Base-by-base conservation (phyloP, 1,140 invertebrate species). In the Aphis craccivora region DNA sequence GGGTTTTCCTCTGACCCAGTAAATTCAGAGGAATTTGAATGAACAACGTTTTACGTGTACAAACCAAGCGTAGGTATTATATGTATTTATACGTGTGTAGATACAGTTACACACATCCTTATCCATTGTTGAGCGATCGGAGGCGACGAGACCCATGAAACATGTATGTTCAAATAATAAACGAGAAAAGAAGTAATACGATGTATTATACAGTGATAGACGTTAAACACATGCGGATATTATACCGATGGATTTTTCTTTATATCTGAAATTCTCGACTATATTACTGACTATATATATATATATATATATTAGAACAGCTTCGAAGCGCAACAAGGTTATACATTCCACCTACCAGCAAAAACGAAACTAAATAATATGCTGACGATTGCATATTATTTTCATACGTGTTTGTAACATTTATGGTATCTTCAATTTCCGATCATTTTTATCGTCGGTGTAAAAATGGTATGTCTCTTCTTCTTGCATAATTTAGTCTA, bases 11-110 rank as follows among this genome's bases (percentile, higher is more conserved):
- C 40, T 60, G 55, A 91, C 55, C 90, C 90, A 45, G 60, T 91
- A 91, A 76, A 91, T n/a, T 11, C 51, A 23, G n/a, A 89, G 25
- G 35, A 89, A 89, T 89, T 89, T 89, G 45, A 89, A 89, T 89
- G 48, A 37, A 89, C 88, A 14, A 23, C 22, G 7, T 37, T n/a
- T 37, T n/a, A 86, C 37, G 84, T 37, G 45, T 53, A 37, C n/a
- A 37, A 45, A 86, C 40, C 84, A 18, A 18, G 11, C 45, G 30
- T 45, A n/a, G n/a, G n/a, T n/a, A 40, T 83, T 40, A 76, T 76
- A 25, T 51, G 30, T 88, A 30, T 48, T 45, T 89, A 53, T 53
- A 53, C 30, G 22, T n/a, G 35, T 60, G 23, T 90, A 55, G 35
- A 30, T 67, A 30, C 55, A 67, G n/a, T 51, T 18, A 60, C 53